phyloP scores from a whole-genome alignment of 2,797 vertebrate genomes.

The Varecia variegata region DNA sequence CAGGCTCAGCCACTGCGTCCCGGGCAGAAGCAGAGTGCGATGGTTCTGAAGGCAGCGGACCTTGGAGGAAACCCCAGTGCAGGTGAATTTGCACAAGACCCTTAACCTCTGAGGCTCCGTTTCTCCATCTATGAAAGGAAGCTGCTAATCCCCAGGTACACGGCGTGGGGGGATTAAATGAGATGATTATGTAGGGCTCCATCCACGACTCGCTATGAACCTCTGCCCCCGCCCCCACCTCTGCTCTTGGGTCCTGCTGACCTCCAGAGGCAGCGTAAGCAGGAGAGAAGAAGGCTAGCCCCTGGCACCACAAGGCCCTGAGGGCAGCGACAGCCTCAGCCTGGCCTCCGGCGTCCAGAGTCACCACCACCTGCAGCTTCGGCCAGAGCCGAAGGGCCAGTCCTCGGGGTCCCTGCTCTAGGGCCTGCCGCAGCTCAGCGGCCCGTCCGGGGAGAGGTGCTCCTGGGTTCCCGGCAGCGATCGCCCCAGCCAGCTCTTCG shows the following conservation, averaged over 20 bases:
- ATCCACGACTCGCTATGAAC: background rate
- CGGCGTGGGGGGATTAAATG: background rate
- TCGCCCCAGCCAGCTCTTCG: conserved; percentile 86
- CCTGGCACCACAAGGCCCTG: conserved; percentile 86
- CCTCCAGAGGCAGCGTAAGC: conserved; percentile 92
- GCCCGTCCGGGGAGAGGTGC: conserved; percentile 86
- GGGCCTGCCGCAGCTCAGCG: conserved; percentile 82
- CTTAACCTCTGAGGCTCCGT: background rate
- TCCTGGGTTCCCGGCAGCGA: conserved; percentile 85
- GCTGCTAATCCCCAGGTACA: background rate
- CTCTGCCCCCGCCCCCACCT: background rate
- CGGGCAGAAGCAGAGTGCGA: background rate
- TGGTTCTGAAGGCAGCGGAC: background rate
- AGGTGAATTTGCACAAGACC: background rate
- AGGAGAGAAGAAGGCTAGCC: conserved; percentile 92
- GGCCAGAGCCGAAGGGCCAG: conserved; percentile 92
- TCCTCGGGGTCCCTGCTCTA: conserved; percentile 86
- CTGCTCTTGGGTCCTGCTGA: conserved; percentile 71
- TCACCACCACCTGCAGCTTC: conserved; percentile 89
- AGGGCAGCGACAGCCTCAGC: conserved; percentile 89
- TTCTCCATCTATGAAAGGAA: background rate
- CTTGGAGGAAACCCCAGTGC: background rate
- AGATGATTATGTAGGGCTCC: background rate
- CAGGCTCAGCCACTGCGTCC: background rate
- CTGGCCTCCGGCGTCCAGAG: conserved; percentile 88